Evolutionary conservation across 1,140 invertebrate genomes (phyloP).

Genomic region (Drosophila oshimai): DNA sequence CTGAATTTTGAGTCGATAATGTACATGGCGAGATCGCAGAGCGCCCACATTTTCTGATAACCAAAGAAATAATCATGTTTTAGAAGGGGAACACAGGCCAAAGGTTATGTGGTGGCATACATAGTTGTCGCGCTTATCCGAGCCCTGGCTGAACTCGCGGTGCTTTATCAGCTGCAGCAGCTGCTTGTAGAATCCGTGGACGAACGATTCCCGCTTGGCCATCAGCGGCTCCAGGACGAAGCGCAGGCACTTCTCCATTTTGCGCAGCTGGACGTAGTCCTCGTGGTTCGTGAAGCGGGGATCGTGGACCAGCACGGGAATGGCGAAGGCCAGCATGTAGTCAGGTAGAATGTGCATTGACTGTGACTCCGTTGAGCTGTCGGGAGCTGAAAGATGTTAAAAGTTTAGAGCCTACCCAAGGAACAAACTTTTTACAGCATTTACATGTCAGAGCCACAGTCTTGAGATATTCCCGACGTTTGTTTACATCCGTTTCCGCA

Average conservation of each 20-base stretch:
- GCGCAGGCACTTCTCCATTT: slow-evolving; percentile 93
- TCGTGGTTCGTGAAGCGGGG: slow-evolving; percentile 90
- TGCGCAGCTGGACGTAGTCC: slow-evolving; percentile 89
- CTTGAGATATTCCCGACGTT: slow-evolving; percentile 95
- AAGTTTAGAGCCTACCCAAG: background rate
- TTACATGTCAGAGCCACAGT: slow-evolving; percentile 85
- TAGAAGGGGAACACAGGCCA: background rate
- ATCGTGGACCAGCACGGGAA: slow-evolving; percentile 96
- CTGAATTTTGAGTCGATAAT: slow-evolving; percentile 87
- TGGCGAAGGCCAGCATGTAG: slow-evolving; percentile 97
- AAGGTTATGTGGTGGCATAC: slow-evolving; percentile 76
- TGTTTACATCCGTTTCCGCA: slow-evolving; percentile 89
- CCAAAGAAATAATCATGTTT: slow-evolving; percentile 6
- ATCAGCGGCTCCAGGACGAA: slow-evolving; percentile 97
- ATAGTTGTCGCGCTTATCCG: slow-evolving; percentile 61
- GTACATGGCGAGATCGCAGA: slow-evolving; percentile 96
- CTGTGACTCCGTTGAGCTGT: slow-evolving; percentile 85
- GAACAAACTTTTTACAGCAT: background rate
- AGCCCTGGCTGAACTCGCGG: slow-evolving; percentile 92
- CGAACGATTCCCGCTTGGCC: slow-evolving; percentile 96
- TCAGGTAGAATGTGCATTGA: slow-evolving; percentile 96
- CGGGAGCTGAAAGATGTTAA: slow-evolving; percentile 36
- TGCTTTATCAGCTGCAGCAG: slow-evolving; percentile 96
- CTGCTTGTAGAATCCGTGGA: slow-evolving; percentile 97
- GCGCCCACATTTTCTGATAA: slow-evolving; percentile 96